Conservation (phyloP, 2,113 vertebrate species). For the Esox niger region DNA sequence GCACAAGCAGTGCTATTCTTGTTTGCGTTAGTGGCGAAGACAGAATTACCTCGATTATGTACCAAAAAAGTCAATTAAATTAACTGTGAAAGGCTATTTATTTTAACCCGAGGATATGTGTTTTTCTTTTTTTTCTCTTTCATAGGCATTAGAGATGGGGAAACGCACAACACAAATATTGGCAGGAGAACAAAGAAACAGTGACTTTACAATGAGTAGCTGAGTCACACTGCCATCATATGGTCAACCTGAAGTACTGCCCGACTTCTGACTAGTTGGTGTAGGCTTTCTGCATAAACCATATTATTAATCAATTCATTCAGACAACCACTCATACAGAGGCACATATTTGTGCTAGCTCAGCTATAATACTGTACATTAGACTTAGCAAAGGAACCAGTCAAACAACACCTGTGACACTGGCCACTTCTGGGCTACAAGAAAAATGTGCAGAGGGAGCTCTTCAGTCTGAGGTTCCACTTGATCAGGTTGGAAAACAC, state of each 20-base stretch:
- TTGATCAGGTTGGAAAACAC: too few species aligned
- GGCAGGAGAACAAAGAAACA: conserved; percentile 75
- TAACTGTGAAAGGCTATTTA: conserved; percentile 81
- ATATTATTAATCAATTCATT: neutral
- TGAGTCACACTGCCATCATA: conserved; percentile 75
- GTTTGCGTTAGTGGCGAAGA: conserved; percentile 69
- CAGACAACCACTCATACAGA: neutral
- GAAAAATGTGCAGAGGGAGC: too few species aligned
- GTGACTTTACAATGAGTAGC: conserved; percentile 27
- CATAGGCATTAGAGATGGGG: conserved; percentile 57
- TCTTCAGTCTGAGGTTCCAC: too few species aligned
- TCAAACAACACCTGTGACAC: neutral
- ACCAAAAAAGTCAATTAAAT: conserved; percentile 80
- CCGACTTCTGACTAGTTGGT: neutral
- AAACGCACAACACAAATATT: conserved; percentile 49
- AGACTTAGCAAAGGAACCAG: neutral
- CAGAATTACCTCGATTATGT: conserved; percentile 77
- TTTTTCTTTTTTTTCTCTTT: conserved; percentile 55
- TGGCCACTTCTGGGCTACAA: too few species aligned
- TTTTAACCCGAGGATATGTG: conserved; percentile 77
- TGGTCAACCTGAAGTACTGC: conserved; percentile 47
- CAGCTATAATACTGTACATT: neutral
- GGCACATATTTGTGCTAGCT: too few species aligned
- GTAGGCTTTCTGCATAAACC: too few species aligned
- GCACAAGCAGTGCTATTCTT: conserved; percentile 66